Base-by-base conservation (phyloP, 1,140 invertebrate species). In the Cepaea nemoralis region DNA sequence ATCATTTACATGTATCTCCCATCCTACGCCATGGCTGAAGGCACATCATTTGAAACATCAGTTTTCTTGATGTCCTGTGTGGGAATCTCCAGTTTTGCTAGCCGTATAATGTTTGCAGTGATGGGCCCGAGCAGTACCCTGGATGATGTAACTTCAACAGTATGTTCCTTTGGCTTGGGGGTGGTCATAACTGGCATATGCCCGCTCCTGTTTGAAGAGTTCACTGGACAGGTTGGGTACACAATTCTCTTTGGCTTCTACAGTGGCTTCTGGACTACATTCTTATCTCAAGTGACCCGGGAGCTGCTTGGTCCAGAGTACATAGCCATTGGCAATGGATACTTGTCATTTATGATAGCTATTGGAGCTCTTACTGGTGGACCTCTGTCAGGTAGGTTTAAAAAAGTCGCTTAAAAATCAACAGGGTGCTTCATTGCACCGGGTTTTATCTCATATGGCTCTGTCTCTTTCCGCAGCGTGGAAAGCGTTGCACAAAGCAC, bases 261-360 rank as follows among this genome's bases (percentile, higher is more conserved):
- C 82, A 87, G 85, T 80, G 90, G 90, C 31, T 91, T 88, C 78
- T 91, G 89, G 89, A 89, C 88, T 14, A 90, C 89, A 19, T 90
- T 90, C 82, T 76, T 90, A 39, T 88, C 88, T 14, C 88, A 89
- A 74, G 86, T 85, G 14, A 86, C 88, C 12, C 74, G 88, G 45
- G 88, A 90, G 81, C 84, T 90, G 33, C 77, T 91, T 22, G 89
- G 90, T 50, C 88, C 88, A 59, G 87, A 90, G 73, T 89, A 88
- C 80, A 87, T 90, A 66, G 89, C 90, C 24, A 84, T 88, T 67
- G 90, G 90, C 33, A 89, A 89, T 81, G 90, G 90, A 1, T 91
- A 88, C 48, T 80, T 90, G 50, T 86, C 85, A 37, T 88, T 89
- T 42, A 89, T 89, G 86, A 88, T 91, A 63, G 89, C 87, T 27